Evolutionary conservation across 2,888 invertebrate species (phyloP).

Genomic region (Stictocephala bisonia): DNA sequence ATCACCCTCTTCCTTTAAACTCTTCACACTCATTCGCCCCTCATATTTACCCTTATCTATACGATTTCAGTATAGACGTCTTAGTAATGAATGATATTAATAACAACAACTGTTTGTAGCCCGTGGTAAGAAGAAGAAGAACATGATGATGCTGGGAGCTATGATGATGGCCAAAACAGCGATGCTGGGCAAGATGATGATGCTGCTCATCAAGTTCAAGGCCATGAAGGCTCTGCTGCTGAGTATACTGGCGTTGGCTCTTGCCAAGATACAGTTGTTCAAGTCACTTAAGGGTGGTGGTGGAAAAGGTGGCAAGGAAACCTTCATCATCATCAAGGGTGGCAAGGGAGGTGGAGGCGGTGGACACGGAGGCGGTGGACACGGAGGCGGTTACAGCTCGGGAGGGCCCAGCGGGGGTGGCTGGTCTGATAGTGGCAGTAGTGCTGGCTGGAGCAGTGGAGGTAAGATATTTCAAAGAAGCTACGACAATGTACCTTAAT

Average conservation of each 20-base stretch:
- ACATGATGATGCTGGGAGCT: constrained; percentile 73
- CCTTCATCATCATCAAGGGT: constrained; percentile 57
- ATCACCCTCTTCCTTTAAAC: too few species aligned
- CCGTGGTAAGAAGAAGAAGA: constrained; percentile 64
- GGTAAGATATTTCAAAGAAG: constrained; percentile 19
- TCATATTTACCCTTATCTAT: too few species aligned
- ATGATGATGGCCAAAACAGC: constrained; percentile 72
- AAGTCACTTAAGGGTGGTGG: constrained; percentile 57
- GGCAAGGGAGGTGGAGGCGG: constrained; percentile 55
- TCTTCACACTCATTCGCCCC: too few species aligned
- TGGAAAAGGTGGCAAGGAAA: constrained; percentile 55
- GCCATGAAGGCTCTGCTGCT: constrained; percentile 60
- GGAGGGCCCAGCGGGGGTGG: background rate
- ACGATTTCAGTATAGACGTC: background rate
- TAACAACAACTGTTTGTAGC: background rate
- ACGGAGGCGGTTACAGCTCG: constrained; percentile 31
- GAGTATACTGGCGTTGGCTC: constrained; percentile 58
- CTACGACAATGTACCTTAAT: too few species aligned
- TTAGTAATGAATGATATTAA: background rate
- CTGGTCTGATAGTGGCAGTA: background rate
- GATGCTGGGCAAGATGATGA: constrained; percentile 72
- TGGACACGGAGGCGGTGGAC: constrained; percentile 46
- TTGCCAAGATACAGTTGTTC: constrained; percentile 58
- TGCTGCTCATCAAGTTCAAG: constrained; percentile 71
- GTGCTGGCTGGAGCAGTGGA: constrained; percentile 28